phyloP scores from a whole-genome alignment of 2,797 vertebrate species.

The Notolabrus celidotus region DNA sequence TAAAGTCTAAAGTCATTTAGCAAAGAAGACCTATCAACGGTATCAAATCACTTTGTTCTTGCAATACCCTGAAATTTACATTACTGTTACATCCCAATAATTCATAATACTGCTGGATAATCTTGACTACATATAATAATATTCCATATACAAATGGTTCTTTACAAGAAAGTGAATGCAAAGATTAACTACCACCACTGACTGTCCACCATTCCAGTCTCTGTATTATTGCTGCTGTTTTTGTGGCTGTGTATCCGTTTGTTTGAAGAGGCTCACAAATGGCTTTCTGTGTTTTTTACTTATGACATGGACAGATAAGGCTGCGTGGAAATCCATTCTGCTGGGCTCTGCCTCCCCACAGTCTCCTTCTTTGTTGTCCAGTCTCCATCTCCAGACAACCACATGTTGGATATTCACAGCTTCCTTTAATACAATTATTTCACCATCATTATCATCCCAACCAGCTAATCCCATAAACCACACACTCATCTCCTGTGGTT shows the following conservation, averaged over 20 bases:
- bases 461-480: conserved; percentile 52
- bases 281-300: conserved; percentile 19
- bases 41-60: too few relatives aligned
- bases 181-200: too few relatives aligned
- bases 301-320: conserved; percentile 59
- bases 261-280: conserved; percentile 19
- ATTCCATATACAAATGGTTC: too few relatives aligned
- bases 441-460: conserved; percentile 26
- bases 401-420: conserved; percentile 28
- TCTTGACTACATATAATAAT: too few relatives aligned
- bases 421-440: conserved; percentile 51
- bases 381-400: conserved; percentile 40
- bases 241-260: neutral
- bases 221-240: too few relatives aligned
- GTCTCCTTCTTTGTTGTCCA: conserved; percentile 30
- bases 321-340: conserved; percentile 51
- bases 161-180: too few relatives aligned
- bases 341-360: conserved; percentile 17
- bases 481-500: conserved; percentile 26
- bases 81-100: too few relatives aligned
- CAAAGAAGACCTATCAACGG: too few relatives aligned
- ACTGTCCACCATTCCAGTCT: too few relatives aligned
- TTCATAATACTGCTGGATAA: too few relatives aligned
- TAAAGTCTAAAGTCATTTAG: too few relatives aligned
- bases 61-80: too few relatives aligned